Evolutionary conservation across 2,797 vertebrate species (phyloP), one percentile per base, ranked within the genome.

Genomic region (Psittacula derbiana): DNA sequence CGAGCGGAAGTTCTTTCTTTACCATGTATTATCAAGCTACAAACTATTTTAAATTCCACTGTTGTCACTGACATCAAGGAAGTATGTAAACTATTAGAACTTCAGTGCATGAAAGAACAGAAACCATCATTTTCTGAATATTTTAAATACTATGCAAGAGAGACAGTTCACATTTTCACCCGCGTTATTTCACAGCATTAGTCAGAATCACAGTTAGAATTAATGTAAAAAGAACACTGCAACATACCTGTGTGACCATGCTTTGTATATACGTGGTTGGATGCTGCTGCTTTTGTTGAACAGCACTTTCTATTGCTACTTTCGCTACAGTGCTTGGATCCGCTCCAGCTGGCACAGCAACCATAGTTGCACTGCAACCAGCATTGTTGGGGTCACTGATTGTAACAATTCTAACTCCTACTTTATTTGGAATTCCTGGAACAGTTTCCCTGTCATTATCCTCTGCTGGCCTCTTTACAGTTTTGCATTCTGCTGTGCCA

Each of bases 271-370:
- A 98, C 55, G 98, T 96, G 93, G 98, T 97, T 65, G 98, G 98
- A 95, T 99, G 98, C 88, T 98, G 99, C 98, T 99, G 99, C 98
- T 99, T 99, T 98, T 99, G 99, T 98, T 99, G 99, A 96, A 98
- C 98, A 98, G 99, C 99, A 93, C 98, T 99, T 98, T 99, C 99
- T 99, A 99, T 99, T 99, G 99, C 99, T 99, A 99, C 99, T 99
- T 99, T 99, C 96, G 99, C 99, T 99, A 99, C 99, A 98, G 99
- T 99, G 99, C 98, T 99, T 98, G 99, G 99, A 98, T 99, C 99
- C 70, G 99, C 98, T 96, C 99, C 99, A 65, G 99, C 99, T 75
- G 99, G 99, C 96, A 99, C 99, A 4, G 99, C 99, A 98, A 99
- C 99, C 99, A 99, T 99, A 38, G 99, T 99, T 97, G 99, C 98